Evolutionary conservation across 2,888 invertebrate genomes (phyloP).

Genomic region (Phytoseiulus persimilis): DNA sequence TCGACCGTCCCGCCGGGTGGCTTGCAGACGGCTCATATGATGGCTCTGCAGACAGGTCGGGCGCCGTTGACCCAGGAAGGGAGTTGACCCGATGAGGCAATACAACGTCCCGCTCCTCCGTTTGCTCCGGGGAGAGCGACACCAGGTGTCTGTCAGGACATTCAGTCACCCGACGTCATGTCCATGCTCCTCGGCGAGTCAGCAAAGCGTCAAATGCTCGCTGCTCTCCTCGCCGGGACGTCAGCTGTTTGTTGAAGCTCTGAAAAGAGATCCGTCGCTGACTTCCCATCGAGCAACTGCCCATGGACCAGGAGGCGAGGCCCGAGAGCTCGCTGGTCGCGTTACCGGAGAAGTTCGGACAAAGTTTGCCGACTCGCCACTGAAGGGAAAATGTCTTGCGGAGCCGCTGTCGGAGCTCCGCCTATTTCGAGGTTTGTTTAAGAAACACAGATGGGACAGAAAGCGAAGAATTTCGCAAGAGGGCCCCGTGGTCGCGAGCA

Average conservation of each 20-base stretch:
- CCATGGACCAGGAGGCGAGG: not conserved
- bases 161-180: constrained; percentile 12
- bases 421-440: too few species aligned
- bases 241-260: not conserved
- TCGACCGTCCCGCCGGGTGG: constrained; percentile 8
- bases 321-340: not conserved
- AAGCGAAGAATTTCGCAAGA: not conserved
- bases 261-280: not conserved
- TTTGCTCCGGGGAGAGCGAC: not conserved
- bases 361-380: not conserved
- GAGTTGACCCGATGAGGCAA: not conserved
- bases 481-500: not conserved
- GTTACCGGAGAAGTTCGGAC: constrained; percentile 6
- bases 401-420: too few species aligned
- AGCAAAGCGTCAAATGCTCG: not conserved
- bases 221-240: not conserved
- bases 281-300: not conserved
- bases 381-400: too few species aligned
- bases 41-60: constrained; percentile 15
- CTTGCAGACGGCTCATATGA: not conserved
- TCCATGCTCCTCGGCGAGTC: not conserved
- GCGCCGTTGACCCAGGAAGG: not conserved
- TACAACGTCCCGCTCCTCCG: constrained; percentile 5
- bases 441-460: not conserved
- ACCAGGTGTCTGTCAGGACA: not conserved